These are phyloP conservation scores for Bombylius discolor DNA, from an alignment of 2,888 invertebrate species.

Conservation along the genomic window DNA sequence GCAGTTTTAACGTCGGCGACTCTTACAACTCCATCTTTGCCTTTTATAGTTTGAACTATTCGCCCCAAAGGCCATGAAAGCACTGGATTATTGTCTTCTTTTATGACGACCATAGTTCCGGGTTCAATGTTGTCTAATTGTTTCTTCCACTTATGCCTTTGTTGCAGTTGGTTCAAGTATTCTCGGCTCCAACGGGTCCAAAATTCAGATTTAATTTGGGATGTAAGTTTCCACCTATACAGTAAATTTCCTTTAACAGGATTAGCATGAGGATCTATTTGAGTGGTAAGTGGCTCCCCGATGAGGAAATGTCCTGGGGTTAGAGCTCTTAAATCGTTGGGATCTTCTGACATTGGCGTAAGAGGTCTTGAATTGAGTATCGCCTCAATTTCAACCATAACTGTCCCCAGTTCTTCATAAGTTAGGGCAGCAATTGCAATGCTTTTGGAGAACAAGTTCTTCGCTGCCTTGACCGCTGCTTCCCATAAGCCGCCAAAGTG, in stretches of 20 bases:
- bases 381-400: slow-evolving; percentile 18
- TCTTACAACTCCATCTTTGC: too few relatives aligned
- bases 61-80: too few relatives aligned
- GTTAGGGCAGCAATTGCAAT: slow-evolving; percentile 10
- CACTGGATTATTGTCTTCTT: background rate
- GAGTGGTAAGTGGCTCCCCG: background rate
- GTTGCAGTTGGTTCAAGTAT: slow-evolving; percentile 7
- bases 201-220: slow-evolving; percentile 3
- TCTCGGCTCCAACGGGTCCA: slow-evolving; percentile 7
- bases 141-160: slow-evolving; percentile 5
- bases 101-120: background rate
- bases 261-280: background rate
- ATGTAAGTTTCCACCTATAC: background rate
- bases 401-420: slow-evolving; percentile 20
- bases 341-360: slow-evolving; percentile 11
- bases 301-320: slow-evolving; percentile 10
- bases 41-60: too few relatives aligned
- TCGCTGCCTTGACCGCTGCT: slow-evolving; percentile 7
- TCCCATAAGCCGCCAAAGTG: slow-evolving; percentile 15
- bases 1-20: too few relatives aligned
- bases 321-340: slow-evolving; percentile 3
- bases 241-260: background rate
- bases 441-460: background rate
- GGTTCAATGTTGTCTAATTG: background rate
- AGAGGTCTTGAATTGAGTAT: slow-evolving; percentile 20